Evolutionary conservation across 2,113 vertebrate species (phyloP).

Genomic region (Oncorhynchus gorbuscha): DNA sequence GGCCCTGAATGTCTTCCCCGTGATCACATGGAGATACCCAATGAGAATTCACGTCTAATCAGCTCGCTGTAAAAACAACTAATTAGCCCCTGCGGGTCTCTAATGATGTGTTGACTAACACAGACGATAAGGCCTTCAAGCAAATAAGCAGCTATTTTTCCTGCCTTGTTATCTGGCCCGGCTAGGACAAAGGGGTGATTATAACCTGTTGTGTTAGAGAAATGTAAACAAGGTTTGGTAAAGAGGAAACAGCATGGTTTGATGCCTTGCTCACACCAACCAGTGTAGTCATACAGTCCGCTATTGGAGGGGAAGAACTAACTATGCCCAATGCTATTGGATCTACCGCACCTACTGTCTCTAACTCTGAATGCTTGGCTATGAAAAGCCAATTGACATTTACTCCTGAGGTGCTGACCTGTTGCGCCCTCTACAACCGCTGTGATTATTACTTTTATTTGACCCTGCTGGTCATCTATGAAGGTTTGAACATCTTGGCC

Average conservation of each 20-base stretch:
- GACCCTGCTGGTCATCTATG: no score
- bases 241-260: conserved; percentile 44
- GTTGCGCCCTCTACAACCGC: no score
- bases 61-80: conserved; percentile 68
- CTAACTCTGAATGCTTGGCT: no score
- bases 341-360: neutral
- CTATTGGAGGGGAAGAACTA: neutral
- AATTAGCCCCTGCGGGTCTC: conserved; percentile 63
- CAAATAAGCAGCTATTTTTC: conserved; percentile 60
- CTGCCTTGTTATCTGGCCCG: conserved; percentile 63
- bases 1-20: conserved; percentile 35
- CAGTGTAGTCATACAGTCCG: neutral
- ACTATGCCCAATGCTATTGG: neutral
- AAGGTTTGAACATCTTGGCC: no score
- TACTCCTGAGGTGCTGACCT: no score
- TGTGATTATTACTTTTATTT: no score
- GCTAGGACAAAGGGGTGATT: conserved; percentile 64
- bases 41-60: conserved; percentile 67
- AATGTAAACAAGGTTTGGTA: conserved; percentile 57
- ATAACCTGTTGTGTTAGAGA: conserved; percentile 60
- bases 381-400: no score
- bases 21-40: conserved; percentile 65
- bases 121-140: conserved; percentile 60
- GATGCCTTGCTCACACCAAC: neutral
- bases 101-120: conserved; percentile 81